Base-by-base conservation (phyloP, 1,140 invertebrate genomes). In the Archivesica marissinica region DNA sequence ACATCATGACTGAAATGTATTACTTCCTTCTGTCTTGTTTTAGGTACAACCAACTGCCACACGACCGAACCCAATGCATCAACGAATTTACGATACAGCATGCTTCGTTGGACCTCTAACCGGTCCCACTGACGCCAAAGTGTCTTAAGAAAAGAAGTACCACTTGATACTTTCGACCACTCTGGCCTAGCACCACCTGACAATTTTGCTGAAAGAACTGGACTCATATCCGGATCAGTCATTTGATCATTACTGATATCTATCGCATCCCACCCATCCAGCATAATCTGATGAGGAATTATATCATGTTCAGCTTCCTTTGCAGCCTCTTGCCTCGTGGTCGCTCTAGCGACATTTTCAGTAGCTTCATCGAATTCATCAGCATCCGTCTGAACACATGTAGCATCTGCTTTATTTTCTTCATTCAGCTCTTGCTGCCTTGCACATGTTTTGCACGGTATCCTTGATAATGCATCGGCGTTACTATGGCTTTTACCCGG, bases 381-480 rank as follows among this genome's bases (percentile, higher is more conserved):
- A n/a, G n/a, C n/a, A n/a, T n/a, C n/a, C n/a, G n/a, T n/a, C n/a
- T n/a, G n/a, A n/a, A n/a, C n/a, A n/a, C n/a, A n/a, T n/a, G n/a
- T n/a, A n/a, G 17, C 39, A 41, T 23, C 68, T 4, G 9, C 15
- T 72, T 39, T 44, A 25, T 39, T 17, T 20, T 35, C 28, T 30
- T 76, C 50, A 50, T 50, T 54, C 17, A 76, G 23, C 54, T 54
- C 74, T 33, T 80, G 38, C 41, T 80, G 76, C 56, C 76, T 41
- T n/a, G 17, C 9, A 76, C 86, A 88, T 44, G 33, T 17, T 25
- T 2, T 74, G 70, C 86, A 88, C 4, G 83, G 82, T 2, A 28
- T 38, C 44, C 90, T 50, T 25, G 82, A 89, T 9, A 92, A 33
- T 13, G 79, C 87, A 78, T 93, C 92, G 15, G 89, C 90, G 81